These are phyloP conservation scores for Crioceris asparagi DNA, from an alignment of 2,888 invertebrate genomes.

Conservation along the genomic window DNA sequence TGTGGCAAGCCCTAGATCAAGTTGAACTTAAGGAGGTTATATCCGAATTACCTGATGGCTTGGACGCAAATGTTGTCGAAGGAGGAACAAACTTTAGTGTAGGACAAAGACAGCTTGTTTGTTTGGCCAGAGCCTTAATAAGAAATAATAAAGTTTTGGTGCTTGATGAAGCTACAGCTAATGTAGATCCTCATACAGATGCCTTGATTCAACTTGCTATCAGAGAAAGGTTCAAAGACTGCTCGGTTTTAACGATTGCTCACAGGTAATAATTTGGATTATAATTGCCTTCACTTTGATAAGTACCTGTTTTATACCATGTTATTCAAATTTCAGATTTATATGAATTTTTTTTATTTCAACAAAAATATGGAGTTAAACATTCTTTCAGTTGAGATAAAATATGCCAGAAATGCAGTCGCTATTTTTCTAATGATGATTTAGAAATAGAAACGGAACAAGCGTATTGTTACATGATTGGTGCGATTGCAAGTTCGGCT, in stretches of 20 bases:
- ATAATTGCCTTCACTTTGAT: no score
- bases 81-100: conserved; percentile 44
- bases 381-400: no score
- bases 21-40: conserved; percentile 43
- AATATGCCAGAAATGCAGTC: no score
- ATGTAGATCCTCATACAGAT: conserved; percentile 73
- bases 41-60: conserved; percentile 44
- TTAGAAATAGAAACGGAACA: no score
- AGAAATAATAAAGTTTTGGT: conserved; percentile 38
- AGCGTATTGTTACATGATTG: no score
- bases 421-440: no score
- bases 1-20: conserved; percentile 31
- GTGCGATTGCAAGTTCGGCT: no score
- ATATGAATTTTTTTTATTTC: no score
- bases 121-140: conserved; percentile 53
- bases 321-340: no score
- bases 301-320: no score
- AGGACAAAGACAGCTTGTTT: conserved; percentile 43
- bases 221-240: conserved; percentile 59
- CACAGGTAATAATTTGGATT: conserved; percentile 58
- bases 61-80: conserved; percentile 42
- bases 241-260: conserved; percentile 78
- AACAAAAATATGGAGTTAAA: no score
- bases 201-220: conserved; percentile 69
- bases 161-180: conserved; percentile 69